phyloP scores from a whole-genome alignment of 2,797 vertebrate species.

The Protosalanx chinensis region DNA sequence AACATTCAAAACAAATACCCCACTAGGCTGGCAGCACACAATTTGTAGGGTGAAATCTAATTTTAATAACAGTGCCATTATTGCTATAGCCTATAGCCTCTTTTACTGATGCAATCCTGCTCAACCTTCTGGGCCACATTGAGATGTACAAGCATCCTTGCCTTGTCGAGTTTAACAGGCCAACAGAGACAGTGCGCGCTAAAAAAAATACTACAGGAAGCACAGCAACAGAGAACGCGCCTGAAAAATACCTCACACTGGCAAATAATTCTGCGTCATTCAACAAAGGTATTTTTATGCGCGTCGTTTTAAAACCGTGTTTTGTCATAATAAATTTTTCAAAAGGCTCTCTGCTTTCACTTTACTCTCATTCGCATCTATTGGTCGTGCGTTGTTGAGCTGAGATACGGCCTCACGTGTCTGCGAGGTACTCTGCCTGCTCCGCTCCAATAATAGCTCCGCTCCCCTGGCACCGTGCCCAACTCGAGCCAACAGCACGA shows the following conservation, averaged over 20 bases:
- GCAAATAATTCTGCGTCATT: conserved; percentile 26
- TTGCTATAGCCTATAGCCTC: too few relatives aligned
- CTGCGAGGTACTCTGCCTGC: conserved; percentile 67
- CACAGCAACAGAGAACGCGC: conserved; percentile 52
- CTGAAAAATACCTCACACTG: neutral
- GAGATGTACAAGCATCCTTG: conserved; percentile 42
- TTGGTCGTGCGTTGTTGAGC: conserved; percentile 64
- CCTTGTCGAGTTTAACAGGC: conserved; percentile 10
- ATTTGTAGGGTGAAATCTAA: too few relatives aligned
- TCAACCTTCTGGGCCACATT: conserved; percentile 30
- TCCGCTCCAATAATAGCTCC: conserved; percentile 75
- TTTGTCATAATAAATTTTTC: too few relatives aligned
- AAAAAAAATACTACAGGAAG: conserved; percentile 65
- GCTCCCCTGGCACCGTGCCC: conserved; percentile 71
- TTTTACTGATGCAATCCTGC: conserved; percentile 42
- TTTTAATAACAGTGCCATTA: too few relatives aligned
- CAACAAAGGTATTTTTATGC: conserved; percentile 12
- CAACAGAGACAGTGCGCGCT: conserved; percentile 41
- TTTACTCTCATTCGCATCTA: conserved; percentile 23
- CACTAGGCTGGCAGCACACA: too few relatives aligned
- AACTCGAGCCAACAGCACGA: conserved; percentile 62
- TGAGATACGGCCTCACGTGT: conserved; percentile 75
- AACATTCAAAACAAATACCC: too few relatives aligned
- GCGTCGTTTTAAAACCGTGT: neutral
- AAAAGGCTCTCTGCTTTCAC: too few relatives aligned